Evolutionary conservation across 2,113 vertebrate species (phyloP).

Genomic region (Micronisus gabar): DNA sequence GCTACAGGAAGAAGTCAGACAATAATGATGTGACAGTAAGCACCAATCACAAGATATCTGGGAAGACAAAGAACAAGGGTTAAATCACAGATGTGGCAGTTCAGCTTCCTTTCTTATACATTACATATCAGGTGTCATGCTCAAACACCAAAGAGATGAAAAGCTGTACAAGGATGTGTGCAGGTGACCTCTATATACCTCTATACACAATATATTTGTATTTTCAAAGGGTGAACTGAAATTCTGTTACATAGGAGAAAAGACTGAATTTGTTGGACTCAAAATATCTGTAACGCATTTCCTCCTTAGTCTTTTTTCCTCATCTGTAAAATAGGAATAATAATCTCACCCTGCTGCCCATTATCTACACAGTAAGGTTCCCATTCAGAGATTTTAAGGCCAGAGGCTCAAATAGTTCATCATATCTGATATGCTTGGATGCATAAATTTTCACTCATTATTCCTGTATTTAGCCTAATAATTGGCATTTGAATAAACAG

Average conservation of each 20-base stretch:
- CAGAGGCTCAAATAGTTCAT: neutral
- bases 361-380: neutral
- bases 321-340: neutral
- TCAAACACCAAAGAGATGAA: neutral
- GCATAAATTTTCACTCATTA: neutral
- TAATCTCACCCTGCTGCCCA: neutral
- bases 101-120: neutral
- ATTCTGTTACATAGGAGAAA: neutral
- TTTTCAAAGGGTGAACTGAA: neutral
- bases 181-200: neutral
- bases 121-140: neutral
- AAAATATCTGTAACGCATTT: neutral
- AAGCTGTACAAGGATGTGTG: neutral
- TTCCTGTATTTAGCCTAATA: neutral
- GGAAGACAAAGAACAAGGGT: neutral
- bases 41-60: neutral
- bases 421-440: neutral
- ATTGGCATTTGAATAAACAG: neutral
- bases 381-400: neutral
- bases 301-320: neutral
- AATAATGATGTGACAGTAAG: neutral
- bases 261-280: neutral
- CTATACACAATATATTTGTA: neutral
- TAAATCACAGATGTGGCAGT: neutral
- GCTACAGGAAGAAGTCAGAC: neutral